A percentile compares a stretch with the other conserved stretches of the same genome.
Evolutionary conservation across 2,113 vertebrate genomes (phyloP).

Genomic region (Antigone vipio): DNA sequence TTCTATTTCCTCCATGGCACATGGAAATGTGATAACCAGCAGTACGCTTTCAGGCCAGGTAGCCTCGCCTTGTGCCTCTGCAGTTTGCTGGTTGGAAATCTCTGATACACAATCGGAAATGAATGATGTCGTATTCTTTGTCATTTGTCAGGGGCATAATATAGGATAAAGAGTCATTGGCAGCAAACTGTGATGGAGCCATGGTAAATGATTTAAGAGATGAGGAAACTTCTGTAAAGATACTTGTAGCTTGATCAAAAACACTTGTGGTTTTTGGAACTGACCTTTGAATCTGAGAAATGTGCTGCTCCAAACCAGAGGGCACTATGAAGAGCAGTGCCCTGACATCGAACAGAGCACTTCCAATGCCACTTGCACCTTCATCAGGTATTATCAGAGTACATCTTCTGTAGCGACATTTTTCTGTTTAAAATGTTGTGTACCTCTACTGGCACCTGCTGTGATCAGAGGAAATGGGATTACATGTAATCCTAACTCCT

Average conservation of each 20-base stretch:
- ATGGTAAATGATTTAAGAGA: background rate
- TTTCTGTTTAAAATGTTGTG: background rate
- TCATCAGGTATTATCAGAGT: fast-evolving
- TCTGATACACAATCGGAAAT: background rate
- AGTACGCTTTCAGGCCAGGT: background rate
- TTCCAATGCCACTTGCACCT: background rate
- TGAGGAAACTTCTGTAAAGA: background rate
- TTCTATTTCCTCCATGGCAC: background rate
- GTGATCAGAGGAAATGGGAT: background rate
- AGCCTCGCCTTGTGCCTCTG: background rate
- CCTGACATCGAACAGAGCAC: background rate
- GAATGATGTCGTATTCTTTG: fast-evolving
- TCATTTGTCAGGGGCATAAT: background rate
- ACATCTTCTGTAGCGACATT: background rate
- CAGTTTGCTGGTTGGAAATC: background rate
- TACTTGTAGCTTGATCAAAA: background rate
- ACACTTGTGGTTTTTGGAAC: background rate
- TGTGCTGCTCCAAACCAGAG: background rate
- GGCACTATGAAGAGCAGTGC: background rate
- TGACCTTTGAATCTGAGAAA: background rate
- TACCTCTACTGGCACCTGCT: background rate
- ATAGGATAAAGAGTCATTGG: background rate
- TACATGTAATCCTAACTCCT: background rate
- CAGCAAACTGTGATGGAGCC: background rate
- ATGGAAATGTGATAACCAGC: background rate